Conservation (phyloP, 2,888 invertebrate genomes). For the Metallyticus violacea region DNA sequence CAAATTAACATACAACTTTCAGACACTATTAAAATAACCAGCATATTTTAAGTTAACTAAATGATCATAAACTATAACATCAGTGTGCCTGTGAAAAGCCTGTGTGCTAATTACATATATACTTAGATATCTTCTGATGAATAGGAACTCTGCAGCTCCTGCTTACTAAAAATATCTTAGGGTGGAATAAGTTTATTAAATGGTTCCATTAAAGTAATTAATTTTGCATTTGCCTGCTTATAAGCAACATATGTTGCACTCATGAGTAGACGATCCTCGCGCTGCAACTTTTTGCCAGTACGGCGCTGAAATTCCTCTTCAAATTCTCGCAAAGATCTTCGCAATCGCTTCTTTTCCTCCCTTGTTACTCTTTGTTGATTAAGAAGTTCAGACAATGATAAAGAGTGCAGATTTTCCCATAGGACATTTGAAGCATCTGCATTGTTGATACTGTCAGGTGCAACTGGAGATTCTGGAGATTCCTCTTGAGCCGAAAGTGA, state of each 20-base stretch:
- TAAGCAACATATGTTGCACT: slow-evolving; percentile 77
- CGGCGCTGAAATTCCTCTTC: slow-evolving; percentile 80
- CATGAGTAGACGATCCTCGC: slow-evolving; percentile 80
- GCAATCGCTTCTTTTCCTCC: slow-evolving; percentile 77
- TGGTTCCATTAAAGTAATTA: too few species aligned
- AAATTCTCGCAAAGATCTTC: slow-evolving; percentile 78
- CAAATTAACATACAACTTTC: too few species aligned
- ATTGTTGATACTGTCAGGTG: not conserved
- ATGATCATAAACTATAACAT: too few species aligned
- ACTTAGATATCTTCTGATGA: too few species aligned
- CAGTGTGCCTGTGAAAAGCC: too few species aligned
- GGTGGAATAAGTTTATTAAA: too few species aligned
- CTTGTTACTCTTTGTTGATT: slow-evolving; percentile 64
- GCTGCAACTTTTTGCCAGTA: slow-evolving; percentile 78
- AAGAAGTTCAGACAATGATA: slow-evolving; percentile 63
- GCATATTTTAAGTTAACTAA: too few species aligned
- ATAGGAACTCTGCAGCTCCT: too few species aligned
- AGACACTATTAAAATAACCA: too few species aligned
- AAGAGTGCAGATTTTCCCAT: slow-evolving; percentile 51
- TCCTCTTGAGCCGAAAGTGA: slow-evolving; percentile 44
- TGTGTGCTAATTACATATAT: too few species aligned
- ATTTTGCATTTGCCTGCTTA: slow-evolving; percentile 85
- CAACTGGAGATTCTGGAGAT: slow-evolving; percentile 4
- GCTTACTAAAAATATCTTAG: too few species aligned
- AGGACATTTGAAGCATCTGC: slow-evolving; percentile 20